Evolutionary conservation across 2,113 vertebrate species (phyloP), one percentile per base, ranked within the genome.

Genomic region (Petaurus breviceps): DNA sequence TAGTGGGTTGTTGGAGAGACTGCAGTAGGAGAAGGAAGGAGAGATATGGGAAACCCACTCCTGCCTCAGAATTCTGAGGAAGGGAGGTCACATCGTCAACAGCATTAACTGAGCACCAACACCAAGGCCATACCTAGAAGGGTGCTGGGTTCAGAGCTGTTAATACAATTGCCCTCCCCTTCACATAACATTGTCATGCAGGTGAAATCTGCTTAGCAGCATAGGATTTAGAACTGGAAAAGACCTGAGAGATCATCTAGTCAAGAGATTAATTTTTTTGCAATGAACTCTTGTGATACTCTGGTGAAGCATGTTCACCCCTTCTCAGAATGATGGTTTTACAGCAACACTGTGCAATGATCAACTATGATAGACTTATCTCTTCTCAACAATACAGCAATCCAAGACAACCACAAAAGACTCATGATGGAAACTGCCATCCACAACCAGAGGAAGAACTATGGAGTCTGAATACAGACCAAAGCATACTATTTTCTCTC

Each of bases 1-100:
- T 98, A 99, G 94, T 0, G 99, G 98, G 97, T 99, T 99, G 68
- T 99, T 99, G 90, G 99, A 99, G 61, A 99, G 98, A 98, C 99
- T 99, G 98, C 0, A 89, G 31, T 10, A 28, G 91, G 52, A 50
- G 84, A 91, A 90, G 43, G 1, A 47, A 1, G 10, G 46, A 57
- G 37, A 93, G 24, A 53, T 0, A 8, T 47, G 3, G 16, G 1
- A 93, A 97, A 90, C 43, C 7, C 51, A 94, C 90, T 90, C 94
- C 89, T 89, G 50, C 8, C 1, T 51, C 49, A 92, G 25, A 28
- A 14, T 23, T 93, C 53, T 91, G 14, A 24, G 90, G 8, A 51
- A 61, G 91, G 47, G 84, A 68, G 53, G 26, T 91, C 93, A 46
- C 49, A 46, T 10, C 89, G 68, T 55, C 43, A 47, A n/a, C 46